A percentile compares a stretch with the other conserved stretches of the same genome.
Conservation (phyloP, 2,797 vertebrate species). For the Astyanax mexicanus region DNA sequence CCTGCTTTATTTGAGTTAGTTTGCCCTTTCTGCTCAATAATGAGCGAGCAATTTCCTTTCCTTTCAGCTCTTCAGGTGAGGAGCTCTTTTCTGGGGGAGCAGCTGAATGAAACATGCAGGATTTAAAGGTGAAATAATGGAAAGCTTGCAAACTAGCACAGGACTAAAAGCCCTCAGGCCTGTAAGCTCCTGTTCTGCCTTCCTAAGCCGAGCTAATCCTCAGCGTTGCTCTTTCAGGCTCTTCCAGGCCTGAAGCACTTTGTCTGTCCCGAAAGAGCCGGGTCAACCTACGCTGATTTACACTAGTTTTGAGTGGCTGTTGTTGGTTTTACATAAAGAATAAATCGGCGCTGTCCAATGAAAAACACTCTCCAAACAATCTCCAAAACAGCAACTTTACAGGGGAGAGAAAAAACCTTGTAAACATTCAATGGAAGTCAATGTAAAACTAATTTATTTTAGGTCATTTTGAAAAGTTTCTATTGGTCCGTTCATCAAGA, state of each 20-base stretch:
- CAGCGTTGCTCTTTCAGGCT: background rate
- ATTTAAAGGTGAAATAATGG: background rate
- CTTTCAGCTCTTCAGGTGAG: background rate
- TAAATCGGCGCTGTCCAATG: background rate
- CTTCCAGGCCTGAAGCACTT: background rate
- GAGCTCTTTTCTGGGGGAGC: background rate
- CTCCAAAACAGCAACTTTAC: too few relatives aligned
- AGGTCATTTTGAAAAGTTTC: too few relatives aligned
- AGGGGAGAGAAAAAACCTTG: too few relatives aligned
- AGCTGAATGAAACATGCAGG: background rate
- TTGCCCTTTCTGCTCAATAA: background rate
- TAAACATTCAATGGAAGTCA: too few relatives aligned
- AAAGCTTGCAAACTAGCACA: background rate
- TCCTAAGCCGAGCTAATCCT: background rate
- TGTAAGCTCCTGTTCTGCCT: constrained; percentile 4
- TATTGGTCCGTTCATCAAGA: too few relatives aligned
- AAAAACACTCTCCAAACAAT: too few relatives aligned
- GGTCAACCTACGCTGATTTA: background rate
- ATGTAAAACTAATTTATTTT: too few relatives aligned
- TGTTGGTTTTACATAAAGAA: background rate
- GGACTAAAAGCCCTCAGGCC: background rate
- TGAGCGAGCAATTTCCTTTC: background rate
- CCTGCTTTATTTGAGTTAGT: background rate
- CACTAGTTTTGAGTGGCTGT: background rate
- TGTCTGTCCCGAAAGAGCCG: background rate